phyloP scores from a whole-genome alignment of 2,113 vertebrate genomes.

The Phrynosoma blainvillii region DNA sequence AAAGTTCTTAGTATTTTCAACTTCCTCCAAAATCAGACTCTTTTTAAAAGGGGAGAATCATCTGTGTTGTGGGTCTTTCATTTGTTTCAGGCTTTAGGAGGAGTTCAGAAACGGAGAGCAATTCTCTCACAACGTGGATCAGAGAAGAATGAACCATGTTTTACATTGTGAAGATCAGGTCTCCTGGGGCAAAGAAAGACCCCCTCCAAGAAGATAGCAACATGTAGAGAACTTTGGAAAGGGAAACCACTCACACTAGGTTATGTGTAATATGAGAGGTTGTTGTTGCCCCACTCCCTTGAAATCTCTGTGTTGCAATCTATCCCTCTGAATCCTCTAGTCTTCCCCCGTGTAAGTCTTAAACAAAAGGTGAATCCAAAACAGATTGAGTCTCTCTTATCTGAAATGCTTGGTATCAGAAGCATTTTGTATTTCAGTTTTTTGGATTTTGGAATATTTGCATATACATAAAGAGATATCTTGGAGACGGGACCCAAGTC shows the following conservation, averaged over 20 bases:
- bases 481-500: too few relatives aligned
- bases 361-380: background rate
- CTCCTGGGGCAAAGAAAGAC: background rate
- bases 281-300: background rate
- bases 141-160: too few relatives aligned
- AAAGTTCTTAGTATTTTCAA: background rate
- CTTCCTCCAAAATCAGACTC: background rate
- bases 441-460: too few relatives aligned
- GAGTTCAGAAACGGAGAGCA: background rate
- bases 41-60: background rate
- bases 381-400: too few relatives aligned
- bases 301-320: background rate
- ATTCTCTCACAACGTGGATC: background rate
- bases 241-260: background rate
- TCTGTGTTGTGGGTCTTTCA: background rate
- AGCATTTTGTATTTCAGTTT: too few relatives aligned
- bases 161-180: too few relatives aligned
- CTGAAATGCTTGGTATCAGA: too few relatives aligned
- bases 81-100: background rate
- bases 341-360: background rate
- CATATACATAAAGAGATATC: too few relatives aligned
- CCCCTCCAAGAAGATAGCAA: background rate
- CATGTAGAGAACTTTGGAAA: too few relatives aligned
- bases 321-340: background rate
- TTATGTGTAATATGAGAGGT: background rate